Base-by-base conservation (phyloP, 1,140 invertebrate species). In the Triops longicaudatus region DNA sequence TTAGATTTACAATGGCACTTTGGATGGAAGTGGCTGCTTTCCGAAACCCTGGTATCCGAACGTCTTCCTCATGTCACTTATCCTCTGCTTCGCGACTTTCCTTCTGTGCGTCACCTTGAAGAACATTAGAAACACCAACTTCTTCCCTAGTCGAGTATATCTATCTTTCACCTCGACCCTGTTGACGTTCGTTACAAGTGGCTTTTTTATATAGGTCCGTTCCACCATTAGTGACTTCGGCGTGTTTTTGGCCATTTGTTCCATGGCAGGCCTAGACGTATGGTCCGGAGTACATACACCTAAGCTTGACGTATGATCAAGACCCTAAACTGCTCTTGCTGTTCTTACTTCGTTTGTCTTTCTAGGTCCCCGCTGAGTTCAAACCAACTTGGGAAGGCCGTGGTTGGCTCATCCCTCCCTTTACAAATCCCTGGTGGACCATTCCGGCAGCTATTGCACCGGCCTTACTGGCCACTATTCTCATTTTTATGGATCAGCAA, bases 401-500 rank as follows among this genome's bases (percentile, higher is more conserved):
- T 44, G 81, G 79, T 28, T 85, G 84, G 84, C 31, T 86, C 44
- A 79, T 86, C 27, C 80, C 81, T 73, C 81, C 81, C 0, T 78
- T 83, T 73, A 76, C 43, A 31, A 82, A 81, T 75, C 79, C 76
- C 73, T 83, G 79, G 80, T 82, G 79, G 77, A 80, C 78, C 26
- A 78, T 76, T 72, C 75, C 73, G 79, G 71, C 77, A 73, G 77
- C 83, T 78, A 26, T 80, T 80, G 43, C 79, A 78, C 84, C 84
- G 22, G 84, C 84, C 17, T n/a, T 83, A 27, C 79, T 85, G 12
- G 79, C 82, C 26, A 84, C 83, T 73, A 83, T 85, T 74, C 80
- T 86, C 10, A 81, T 86, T 50, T 84, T 85, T 76, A 85, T 85
- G 84, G 84, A 85, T 81, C 84, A 85, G 76, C 83, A 85, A 80